These are phyloP conservation scores for Biston betularia DNA, from an alignment of 2,888 invertebrate genomes.

Conservation along the genomic window DNA sequence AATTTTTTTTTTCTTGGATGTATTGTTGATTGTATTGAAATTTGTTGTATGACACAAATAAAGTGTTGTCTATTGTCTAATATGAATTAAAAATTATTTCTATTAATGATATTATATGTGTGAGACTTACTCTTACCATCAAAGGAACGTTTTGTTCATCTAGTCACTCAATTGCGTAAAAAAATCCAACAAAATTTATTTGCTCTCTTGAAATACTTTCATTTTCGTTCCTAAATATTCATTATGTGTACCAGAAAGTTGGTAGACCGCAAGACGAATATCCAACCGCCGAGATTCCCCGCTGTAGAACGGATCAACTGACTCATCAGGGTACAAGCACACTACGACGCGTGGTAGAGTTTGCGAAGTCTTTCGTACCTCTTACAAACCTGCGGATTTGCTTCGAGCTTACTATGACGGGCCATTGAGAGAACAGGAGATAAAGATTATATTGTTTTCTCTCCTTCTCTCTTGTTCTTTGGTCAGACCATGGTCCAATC, in stretches of 20 bases:
- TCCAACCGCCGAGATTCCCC: conserved; percentile 21
- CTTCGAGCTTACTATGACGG: background rate
- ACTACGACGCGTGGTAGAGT: background rate
- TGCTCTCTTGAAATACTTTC: conserved; percentile 24
- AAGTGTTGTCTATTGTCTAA: no score
- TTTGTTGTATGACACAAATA: no score
- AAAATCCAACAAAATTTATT: background rate
- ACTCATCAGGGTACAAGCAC: conserved; percentile 14
- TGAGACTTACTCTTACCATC: no score
- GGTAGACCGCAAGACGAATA: conserved; percentile 25
- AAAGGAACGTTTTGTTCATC: no score
- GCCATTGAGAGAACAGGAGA: no score
- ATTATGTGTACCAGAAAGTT: conserved; percentile 20
- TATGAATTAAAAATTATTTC: no score
- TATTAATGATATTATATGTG: no score
- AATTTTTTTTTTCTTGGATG: no score
- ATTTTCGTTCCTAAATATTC: conserved; percentile 28
- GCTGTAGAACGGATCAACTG: conserved; percentile 2
- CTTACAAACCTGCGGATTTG: background rate
- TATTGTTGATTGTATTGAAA: no score
- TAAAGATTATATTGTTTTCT: no score
- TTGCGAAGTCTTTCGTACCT: background rate
- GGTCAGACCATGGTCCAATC: no score
- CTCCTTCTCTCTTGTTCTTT: no score
- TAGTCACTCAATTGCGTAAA: background rate